phyloP scores from a whole-genome alignment of 2,888 invertebrate species.

The Nemotelus pantherinus region DNA sequence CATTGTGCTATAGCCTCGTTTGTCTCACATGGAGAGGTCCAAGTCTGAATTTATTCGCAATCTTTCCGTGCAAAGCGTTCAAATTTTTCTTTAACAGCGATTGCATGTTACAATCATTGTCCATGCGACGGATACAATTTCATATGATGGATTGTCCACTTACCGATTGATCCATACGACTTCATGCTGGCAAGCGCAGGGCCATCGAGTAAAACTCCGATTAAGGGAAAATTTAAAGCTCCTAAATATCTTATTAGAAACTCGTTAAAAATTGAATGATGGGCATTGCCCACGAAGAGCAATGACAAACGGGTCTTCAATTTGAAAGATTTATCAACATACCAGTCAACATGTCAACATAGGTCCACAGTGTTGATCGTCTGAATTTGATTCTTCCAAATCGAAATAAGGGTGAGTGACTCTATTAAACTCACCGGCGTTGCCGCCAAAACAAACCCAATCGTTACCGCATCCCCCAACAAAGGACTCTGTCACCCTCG shows the following conservation, averaged over 20 bases:
- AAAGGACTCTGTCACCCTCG: constrained; percentile 7
- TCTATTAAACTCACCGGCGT: not conserved
- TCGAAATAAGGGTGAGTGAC: no score
- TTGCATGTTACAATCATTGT: constrained; percentile 31
- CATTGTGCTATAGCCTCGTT: no score
- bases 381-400: no score
- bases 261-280: not conserved
- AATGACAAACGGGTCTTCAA: not conserved
- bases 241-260: not conserved
- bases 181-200: constrained; percentile 15
- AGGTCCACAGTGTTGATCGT: no score
- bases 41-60: no score
- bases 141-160: constrained; percentile 41
- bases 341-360: no score
- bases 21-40: no score
- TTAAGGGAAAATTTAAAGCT: not conserved
- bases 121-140: constrained; percentile 27
- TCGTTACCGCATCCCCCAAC: not conserved
- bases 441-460: not conserved
- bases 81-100: not conserved
- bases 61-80: no score
- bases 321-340: not conserved
- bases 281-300: not conserved
- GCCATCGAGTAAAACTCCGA: not conserved
- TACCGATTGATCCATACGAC: constrained; percentile 35